A percentile compares a stretch with the other conserved stretches of the same genome.
phyloP scores from a whole-genome alignment of 64 coral and sea anemone species.

The Pocillopora damicornis region DNA sequence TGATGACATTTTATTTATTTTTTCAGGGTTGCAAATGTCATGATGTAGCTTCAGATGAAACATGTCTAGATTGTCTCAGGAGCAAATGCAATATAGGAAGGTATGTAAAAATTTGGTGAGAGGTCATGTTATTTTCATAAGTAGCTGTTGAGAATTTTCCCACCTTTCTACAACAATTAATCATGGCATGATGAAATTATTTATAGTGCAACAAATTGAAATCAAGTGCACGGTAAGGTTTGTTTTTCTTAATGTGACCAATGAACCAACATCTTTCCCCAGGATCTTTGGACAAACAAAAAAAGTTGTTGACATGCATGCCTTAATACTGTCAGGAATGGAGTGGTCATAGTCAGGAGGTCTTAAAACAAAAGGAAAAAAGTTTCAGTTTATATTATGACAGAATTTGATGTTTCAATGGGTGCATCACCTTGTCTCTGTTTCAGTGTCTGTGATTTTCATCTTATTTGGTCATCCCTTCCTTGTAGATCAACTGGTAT shows the following conservation, averaged over 20 bases:
- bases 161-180: neutral
- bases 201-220: too few species aligned
- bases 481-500: constrained; percentile 41
- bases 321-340: too few species aligned
- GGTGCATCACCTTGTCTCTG: neutral
- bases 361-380: constrained; percentile 29
- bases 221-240: too few species aligned
- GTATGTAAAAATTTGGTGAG: neutral
- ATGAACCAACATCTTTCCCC: too few species aligned
- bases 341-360: too few species aligned
- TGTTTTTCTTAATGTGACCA: too few species aligned
- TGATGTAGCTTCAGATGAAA: too few species aligned
- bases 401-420: neutral
- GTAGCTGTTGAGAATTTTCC: neutral
- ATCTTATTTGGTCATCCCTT: neutral
- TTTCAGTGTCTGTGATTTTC: neutral
- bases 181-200: neutral
- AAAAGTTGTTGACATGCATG: too few species aligned
- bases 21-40: constrained; percentile 26
- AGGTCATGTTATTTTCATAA: neutral
- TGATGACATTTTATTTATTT: neutral
- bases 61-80: too few species aligned
- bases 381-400: constrained; percentile 18
- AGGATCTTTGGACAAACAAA: too few species aligned
- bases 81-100: constrained; percentile 38